These are phyloP conservation scores for Tarsius wallacei DNA, from an alignment of 2,797 vertebrate genomes.

Conservation along the genomic window DNA sequence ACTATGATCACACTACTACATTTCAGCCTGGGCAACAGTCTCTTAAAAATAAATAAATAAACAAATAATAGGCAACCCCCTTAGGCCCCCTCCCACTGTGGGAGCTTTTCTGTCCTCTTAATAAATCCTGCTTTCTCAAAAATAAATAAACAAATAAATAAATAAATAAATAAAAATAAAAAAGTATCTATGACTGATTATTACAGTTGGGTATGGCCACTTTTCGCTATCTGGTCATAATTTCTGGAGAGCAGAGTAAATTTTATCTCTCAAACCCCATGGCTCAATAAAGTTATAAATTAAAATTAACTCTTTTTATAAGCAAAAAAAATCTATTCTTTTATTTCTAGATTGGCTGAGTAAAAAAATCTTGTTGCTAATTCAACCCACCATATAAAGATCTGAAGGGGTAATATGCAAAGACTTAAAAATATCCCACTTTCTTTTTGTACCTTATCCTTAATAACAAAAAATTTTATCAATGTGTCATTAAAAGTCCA, in stretches of 20 bases:
- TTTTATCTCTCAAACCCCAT: conserved; percentile 54
- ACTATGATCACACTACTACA: too few species aligned
- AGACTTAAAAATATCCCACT: background rate
- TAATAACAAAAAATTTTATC: conserved; percentile 55
- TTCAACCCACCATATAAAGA: conserved; percentile 15
- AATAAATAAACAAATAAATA: too few species aligned
- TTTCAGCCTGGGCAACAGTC: too few species aligned
- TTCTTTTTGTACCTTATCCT: conserved; percentile 58
- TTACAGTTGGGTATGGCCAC: background rate
- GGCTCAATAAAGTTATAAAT: conserved; percentile 33
- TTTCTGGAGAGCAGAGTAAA: conserved; percentile 54
- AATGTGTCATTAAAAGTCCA: conserved; percentile 66
- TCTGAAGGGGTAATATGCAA: conserved; percentile 31
- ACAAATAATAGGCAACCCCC: too few species aligned
- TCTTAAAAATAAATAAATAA: too few species aligned
- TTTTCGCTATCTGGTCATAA: conserved; percentile 36
- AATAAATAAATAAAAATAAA: too few species aligned
- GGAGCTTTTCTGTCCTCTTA: too few species aligned
- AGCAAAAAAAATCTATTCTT: conserved; percentile 62
- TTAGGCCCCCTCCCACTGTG: too few species aligned
- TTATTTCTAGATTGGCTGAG: conserved; percentile 18
- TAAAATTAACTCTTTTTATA: conserved; percentile 50
- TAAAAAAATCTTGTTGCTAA: conserved; percentile 54
- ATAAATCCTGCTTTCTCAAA: too few species aligned
- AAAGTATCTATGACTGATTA: background rate